These are phyloP conservation scores for Drosophila villosipedis DNA, from an alignment of 2,888 invertebrate genomes.

Conservation along the genomic window DNA sequence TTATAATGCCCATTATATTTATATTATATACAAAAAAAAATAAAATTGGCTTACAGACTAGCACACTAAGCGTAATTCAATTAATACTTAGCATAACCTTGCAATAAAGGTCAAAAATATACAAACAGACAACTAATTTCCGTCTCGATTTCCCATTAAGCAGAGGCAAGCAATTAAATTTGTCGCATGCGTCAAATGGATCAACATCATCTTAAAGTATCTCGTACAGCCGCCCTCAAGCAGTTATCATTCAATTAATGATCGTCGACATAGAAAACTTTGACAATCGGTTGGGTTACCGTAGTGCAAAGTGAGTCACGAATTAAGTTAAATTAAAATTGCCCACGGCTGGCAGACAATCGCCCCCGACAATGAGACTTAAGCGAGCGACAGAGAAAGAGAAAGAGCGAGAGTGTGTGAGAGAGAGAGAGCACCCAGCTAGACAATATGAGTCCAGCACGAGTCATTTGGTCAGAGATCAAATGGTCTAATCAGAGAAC, in stretches of 20 bases:
- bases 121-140: conserved; percentile 41
- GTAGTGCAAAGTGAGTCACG: conserved; percentile 62
- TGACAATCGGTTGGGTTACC: conserved; percentile 45
- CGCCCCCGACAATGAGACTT: conserved; percentile 41
- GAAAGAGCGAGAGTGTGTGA: neutral
- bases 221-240: conserved; percentile 12
- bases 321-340: conserved; percentile 74
- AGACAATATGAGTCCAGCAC: conserved; percentile 33
- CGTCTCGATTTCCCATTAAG: conserved; percentile 69
- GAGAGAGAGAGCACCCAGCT: neutral
- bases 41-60: neutral
- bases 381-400: neutral
- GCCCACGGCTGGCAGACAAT: conserved; percentile 20
- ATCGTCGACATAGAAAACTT: conserved; percentile 28
- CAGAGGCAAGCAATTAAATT: conserved; percentile 36
- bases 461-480: conserved; percentile 60
- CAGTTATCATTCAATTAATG: conserved; percentile 70
- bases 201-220: conserved; percentile 47
- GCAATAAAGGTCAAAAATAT: conserved; percentile 54
- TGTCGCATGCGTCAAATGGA: conserved; percentile 52
- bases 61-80: neutral
- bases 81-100: conserved; percentile 41
- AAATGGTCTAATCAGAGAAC: conserved; percentile 68
- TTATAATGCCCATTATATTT: neutral
- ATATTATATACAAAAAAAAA: neutral